Percentiles rank a stretch among this genome's conserved stretches.
Evolutionary conservation across 2,113 vertebrate species (phyloP).

Genomic region (Gadus macrocephalus): DNA sequence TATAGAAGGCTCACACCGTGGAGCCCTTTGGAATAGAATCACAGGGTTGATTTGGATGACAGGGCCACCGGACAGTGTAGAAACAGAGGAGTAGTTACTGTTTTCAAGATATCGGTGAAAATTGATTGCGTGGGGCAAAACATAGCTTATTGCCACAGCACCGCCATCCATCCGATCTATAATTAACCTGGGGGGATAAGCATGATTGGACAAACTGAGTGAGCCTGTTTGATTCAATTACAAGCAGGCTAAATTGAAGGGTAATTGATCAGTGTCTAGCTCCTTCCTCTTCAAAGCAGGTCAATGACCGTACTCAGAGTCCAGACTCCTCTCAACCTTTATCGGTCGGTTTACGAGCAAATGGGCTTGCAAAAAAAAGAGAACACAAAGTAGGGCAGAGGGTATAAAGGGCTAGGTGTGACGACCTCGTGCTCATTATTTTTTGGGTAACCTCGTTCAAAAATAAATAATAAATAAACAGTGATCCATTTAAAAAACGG

Average conservation of each 20-base stretch:
- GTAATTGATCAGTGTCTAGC: slow-evolving; percentile 55
- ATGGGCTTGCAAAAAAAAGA: too few species aligned
- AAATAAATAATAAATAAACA: too few species aligned
- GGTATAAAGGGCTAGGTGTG: too few species aligned
- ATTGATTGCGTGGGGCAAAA: slow-evolving; percentile 67
- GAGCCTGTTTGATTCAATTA: slow-evolving; percentile 66
- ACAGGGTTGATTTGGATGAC: neutral
- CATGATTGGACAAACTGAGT: slow-evolving; percentile 70
- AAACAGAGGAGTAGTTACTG: slow-evolving; percentile 30
- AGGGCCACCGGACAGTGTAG: neutral
- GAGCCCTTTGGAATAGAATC: too few species aligned
- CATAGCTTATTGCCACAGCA: slow-evolving; percentile 64
- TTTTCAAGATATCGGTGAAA: slow-evolving; percentile 51
- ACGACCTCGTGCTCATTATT: too few species aligned
- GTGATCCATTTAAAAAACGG: too few species aligned
- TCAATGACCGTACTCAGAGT: too few species aligned
- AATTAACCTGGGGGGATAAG: slow-evolving; percentile 69
- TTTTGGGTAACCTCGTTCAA: too few species aligned
- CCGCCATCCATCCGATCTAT: slow-evolving; percentile 60
- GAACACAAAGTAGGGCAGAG: too few species aligned
- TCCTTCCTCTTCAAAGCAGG: slow-evolving; percentile 37
- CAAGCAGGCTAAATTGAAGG: slow-evolving; percentile 60
- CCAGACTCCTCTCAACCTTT: too few species aligned
- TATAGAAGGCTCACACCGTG: too few species aligned
- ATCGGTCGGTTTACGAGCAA: too few species aligned